phyloP scores from a whole-genome alignment of 2,888 invertebrate genomes.

The Amphipyra tragopoginis region DNA sequence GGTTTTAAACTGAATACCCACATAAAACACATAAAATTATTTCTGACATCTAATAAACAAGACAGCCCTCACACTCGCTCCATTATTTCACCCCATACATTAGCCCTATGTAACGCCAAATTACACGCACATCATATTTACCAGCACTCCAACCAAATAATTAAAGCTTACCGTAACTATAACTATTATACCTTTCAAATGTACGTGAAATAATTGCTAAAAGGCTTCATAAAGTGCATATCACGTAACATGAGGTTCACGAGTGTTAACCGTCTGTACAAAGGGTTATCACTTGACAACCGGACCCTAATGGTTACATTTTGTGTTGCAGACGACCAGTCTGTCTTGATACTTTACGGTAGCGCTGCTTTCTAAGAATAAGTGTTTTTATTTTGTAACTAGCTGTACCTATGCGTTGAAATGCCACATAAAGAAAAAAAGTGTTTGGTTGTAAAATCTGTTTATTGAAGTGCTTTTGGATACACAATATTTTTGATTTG shows the following conservation, averaged over 20 bases:
- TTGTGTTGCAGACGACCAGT: constrained; percentile 20
- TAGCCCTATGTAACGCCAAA: neutral
- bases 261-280: constrained; percentile 22
- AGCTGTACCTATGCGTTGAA: too few relatives aligned
- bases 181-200: constrained; percentile 7
- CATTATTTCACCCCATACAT: neutral
- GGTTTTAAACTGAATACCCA: too few relatives aligned
- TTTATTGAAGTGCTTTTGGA: too few relatives aligned
- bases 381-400: too few relatives aligned
- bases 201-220: constrained; percentile 29
- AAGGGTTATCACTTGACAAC: constrained; percentile 50
- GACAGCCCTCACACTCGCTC: neutral
- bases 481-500: too few relatives aligned
- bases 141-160: constrained; percentile 15
- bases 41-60: neutral
- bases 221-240: constrained; percentile 31
- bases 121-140: constrained; percentile 4
- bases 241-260: constrained; percentile 34
- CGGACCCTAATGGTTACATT: constrained; percentile 47
- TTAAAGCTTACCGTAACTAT: constrained; percentile 3
- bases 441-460: too few relatives aligned
- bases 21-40: too few relatives aligned
- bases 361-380: neutral
- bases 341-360: neutral
- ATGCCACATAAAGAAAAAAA: too few relatives aligned